Evolutionary conservation across 2,888 invertebrate species (phyloP), one percentile per base, ranked within the genome.

Genomic region (Drosophila recens): DNA sequence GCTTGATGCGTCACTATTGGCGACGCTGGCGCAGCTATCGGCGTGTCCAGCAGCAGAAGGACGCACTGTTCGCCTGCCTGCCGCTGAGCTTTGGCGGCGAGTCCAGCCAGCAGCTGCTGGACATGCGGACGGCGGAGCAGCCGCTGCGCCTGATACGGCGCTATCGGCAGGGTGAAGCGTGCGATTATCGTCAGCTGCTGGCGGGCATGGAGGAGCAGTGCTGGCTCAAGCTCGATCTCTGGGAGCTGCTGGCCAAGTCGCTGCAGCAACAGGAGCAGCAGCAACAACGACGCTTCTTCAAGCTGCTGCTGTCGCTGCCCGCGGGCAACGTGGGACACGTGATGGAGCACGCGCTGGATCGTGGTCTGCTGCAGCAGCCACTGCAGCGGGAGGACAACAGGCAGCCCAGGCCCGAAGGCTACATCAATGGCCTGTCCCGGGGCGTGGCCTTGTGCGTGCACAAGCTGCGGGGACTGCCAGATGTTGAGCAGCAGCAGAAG

Each of bases 51-150:
- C 93, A 92, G 72, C 85, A 93, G 20, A 94, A 93, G 76, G 93
- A 94, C 8, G 93, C 93, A 68, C 93, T 94, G 0, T 91, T 95
- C 36, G 94, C 94, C 53, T 92, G 93, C 51, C 93, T 94, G 40
- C 95, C 95, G 0, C 90, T 94, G 1, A 95, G 94, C 94, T 87
- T 94, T 15, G 93, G 93, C n/a, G 90, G 91, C 1, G 87, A 89
- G 46, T 74, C 80, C 0, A 70, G 89, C 4, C 67, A 69, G 0
- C 66, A 85, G 10, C 72, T 87, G 52, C 62, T 90, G 9, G 33
- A 82, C 77, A 91, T 33, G 67, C 91, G 11, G 93, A 2, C 15
- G 1, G 61, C 62, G 4, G 59, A 67, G 34, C 61, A 58, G 3
- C 68, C 94, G 0, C 82, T 95, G 42, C 81, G 89, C 51, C 80